Evolutionary conservation across 2,113 vertebrate genomes (phyloP).

Genomic region (Sterrhoptilus dennistouni): DNA sequence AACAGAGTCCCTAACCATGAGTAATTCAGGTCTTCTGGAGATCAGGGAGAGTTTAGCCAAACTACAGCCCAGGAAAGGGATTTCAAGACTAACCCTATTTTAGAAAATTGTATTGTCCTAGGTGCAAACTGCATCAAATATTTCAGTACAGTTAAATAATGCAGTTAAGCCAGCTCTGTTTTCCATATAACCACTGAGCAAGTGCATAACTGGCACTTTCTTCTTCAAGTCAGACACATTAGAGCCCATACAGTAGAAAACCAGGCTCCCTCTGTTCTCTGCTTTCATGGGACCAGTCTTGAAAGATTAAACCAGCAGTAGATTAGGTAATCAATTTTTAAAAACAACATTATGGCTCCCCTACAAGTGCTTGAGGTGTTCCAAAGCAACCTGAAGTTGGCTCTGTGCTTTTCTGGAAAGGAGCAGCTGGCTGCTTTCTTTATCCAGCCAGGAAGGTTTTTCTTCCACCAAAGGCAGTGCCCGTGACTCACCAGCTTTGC

Average conservation of each 20-base stretch:
- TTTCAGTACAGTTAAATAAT: neutral
- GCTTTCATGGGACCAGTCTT: neutral
- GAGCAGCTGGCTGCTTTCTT: neutral
- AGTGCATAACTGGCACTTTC: neutral
- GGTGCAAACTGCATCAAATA: neutral
- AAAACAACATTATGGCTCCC: neutral
- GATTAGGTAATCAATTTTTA: neutral
- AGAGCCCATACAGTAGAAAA: neutral
- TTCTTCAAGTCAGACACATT: neutral
- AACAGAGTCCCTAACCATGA: neutral
- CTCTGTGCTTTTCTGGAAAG: neutral
- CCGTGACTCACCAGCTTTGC: neutral
- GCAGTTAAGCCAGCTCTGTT: neutral
- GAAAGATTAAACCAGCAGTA: neutral
- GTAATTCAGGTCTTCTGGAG: neutral
- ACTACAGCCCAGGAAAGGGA: neutral
- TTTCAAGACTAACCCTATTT: neutral
- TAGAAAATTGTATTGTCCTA: neutral
- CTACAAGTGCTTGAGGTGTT: neutral
- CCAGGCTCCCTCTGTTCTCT: neutral
- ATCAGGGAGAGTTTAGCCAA: neutral
- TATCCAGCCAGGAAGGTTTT: neutral
- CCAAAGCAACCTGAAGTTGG: neutral
- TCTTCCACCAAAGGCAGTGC: neutral
- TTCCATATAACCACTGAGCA: neutral